phyloP scores from a whole-genome alignment of 2,113 vertebrate genomes.

The Microcebus ravelobensis region DNA sequence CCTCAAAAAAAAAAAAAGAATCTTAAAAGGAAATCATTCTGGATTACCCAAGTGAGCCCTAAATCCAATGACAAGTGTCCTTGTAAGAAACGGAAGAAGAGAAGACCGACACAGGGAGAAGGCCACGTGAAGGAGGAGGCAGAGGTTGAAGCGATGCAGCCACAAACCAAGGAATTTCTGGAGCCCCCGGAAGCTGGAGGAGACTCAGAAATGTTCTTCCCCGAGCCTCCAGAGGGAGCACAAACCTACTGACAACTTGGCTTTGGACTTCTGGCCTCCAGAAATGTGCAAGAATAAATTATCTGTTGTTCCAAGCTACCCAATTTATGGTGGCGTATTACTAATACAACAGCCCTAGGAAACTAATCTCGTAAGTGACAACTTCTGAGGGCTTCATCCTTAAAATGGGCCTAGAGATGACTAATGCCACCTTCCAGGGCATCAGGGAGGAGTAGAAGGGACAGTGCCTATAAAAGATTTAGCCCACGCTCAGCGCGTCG shows the following conservation, averaged over 20 bases:
- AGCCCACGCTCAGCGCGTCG: neutral
- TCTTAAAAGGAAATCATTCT: neutral
- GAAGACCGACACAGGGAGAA: neutral
- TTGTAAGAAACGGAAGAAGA: neutral
- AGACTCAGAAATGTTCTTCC: neutral
- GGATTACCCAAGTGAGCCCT: neutral
- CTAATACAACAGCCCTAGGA: neutral
- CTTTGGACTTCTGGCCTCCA: neutral
- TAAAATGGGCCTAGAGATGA: neutral
- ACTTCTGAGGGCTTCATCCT: neutral
- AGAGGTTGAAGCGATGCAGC: neutral
- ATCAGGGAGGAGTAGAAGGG: neutral
- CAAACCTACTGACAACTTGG: neutral
- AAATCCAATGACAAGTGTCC: neutral
- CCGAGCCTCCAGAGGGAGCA: neutral
- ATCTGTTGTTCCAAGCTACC: neutral
- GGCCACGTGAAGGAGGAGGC: too few relatives aligned
- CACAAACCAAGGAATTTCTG: neutral
- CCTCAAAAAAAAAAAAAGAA: too few relatives aligned
- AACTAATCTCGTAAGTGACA: neutral
- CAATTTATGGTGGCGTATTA: neutral
- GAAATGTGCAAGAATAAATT: neutral
- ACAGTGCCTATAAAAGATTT: neutral
- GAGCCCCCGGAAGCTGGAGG: neutral
- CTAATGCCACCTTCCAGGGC: neutral